Evolutionary conservation across 2,797 vertebrate species (phyloP).

Genomic region (Macrochelys suwanniensis): DNA sequence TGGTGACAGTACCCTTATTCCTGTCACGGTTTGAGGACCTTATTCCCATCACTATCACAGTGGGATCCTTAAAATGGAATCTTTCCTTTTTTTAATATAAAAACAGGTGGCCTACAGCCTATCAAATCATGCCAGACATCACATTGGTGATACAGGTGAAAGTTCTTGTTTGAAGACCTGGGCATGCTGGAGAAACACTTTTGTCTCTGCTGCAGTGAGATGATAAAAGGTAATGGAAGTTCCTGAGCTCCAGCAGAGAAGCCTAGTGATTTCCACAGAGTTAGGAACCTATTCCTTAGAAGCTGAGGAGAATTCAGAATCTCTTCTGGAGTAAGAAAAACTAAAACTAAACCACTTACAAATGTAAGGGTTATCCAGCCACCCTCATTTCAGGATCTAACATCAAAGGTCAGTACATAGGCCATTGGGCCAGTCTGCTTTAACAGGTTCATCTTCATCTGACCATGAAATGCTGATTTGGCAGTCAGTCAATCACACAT

Average conservation of each 20-base stretch:
- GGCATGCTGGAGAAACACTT: not conserved
- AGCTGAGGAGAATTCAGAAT: not conserved
- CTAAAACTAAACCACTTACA: not conserved
- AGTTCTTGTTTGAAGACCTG: conserved; percentile 19
- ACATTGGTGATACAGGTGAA: not conserved
- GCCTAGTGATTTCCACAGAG: not conserved
- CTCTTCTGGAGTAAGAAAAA: not conserved
- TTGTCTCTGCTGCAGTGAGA: not conserved
- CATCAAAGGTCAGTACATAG: not conserved
- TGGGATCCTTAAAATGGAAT: not conserved
- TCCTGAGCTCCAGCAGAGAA: not conserved
- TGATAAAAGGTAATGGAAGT: not conserved
- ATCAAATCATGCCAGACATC: not conserved
- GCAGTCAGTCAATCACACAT: not conserved
- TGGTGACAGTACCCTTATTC: not conserved
- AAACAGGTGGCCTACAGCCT: not conserved
- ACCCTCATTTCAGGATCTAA: conserved; percentile 3
- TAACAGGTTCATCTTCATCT: not conserved
- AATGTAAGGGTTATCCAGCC: not conserved
- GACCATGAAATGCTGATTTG: not conserved
- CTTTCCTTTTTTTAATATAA: not conserved
- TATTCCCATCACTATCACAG: not conserved
- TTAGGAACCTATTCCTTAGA: not conserved
- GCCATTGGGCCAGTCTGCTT: not conserved
- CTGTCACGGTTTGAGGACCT: not conserved